These are phyloP conservation scores for Heterodera filipjevi DNA, from an alignment of 2,888 invertebrate genomes.

Conservation along the genomic window DNA sequence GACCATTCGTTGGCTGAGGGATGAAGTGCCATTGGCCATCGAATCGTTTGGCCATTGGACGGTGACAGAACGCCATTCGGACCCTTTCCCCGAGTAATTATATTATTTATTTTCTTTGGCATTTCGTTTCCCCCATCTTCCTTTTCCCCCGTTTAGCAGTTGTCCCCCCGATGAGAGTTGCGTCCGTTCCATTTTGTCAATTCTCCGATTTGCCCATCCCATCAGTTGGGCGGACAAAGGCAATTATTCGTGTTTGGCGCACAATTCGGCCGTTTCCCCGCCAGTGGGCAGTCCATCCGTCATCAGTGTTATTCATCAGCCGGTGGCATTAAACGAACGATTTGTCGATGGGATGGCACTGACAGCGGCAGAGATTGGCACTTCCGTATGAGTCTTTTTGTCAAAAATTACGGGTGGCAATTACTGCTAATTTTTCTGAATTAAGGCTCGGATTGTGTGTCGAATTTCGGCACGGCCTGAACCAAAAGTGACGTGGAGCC, in stretches of 20 bases:
- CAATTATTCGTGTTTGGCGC: slow-evolving; percentile 89
- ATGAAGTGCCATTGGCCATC: slow-evolving; percentile 47
- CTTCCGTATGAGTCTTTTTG: slow-evolving; percentile 34
- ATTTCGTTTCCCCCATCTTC: too few relatives aligned
- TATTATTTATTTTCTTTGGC: too few relatives aligned
- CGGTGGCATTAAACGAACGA: slow-evolving; percentile 56
- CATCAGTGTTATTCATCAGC: slow-evolving; percentile 54
- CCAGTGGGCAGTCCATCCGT: slow-evolving; percentile 29
- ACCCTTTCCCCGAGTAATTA: neutral
- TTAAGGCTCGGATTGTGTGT: slow-evolving; percentile 46
- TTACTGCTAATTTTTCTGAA: neutral
- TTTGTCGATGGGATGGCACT: slow-evolving; percentile 48
- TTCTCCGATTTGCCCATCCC: slow-evolving; percentile 47
- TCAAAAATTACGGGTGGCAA: neutral
- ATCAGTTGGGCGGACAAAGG: slow-evolving; percentile 88
- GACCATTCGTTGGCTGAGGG: slow-evolving; percentile 54
- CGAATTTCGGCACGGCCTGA: slow-evolving; percentile 59
- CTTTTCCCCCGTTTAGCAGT: slow-evolving; percentile 25
- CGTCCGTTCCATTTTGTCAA: slow-evolving; percentile 47
- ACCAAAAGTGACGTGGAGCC: slow-evolving; percentile 58
- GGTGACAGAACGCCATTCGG: slow-evolving; percentile 24
- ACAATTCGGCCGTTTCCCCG: slow-evolving; percentile 74
- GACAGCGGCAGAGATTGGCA: slow-evolving; percentile 56
- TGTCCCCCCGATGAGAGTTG: slow-evolving; percentile 49
- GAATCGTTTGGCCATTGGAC: slow-evolving; percentile 37